Conservation (phyloP, 2,113 vertebrate species). For the Semnornis frantzii region DNA sequence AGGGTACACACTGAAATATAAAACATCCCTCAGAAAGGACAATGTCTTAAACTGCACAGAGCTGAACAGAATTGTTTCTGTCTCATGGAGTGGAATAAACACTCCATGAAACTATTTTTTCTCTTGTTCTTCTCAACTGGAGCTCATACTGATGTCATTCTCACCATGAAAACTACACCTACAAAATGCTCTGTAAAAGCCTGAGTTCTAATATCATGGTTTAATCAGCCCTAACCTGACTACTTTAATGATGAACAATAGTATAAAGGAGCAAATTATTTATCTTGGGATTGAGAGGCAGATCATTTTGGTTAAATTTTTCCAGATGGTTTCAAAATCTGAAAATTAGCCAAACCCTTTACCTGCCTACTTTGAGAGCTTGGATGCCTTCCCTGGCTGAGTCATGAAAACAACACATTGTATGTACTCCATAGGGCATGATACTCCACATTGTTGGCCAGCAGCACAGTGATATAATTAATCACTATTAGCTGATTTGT, state of each 20-base stretch:
- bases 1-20: not conserved
- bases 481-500: not conserved
- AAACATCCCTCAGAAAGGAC: conserved; percentile 10
- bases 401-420: conserved; percentile 25
- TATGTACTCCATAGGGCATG: not conserved
- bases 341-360: conserved; percentile 59
- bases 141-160: not conserved
- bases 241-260: conserved; percentile 79
- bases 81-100: not conserved
- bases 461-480: conserved; percentile 35
- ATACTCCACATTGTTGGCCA: not conserved
- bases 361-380: conserved; percentile 69
- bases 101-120: not conserved
- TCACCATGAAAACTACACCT: not conserved
- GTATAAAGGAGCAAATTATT: conserved; percentile 79
- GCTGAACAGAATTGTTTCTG: not conserved
- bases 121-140: not conserved
- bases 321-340: conserved; percentile 72
- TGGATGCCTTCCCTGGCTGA: conserved; percentile 23
- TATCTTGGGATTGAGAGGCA: conserved; percentile 78
- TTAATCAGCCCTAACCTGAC: conserved; percentile 72
- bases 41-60: not conserved
- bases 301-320: conserved; percentile 79
- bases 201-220: conserved; percentile 50
- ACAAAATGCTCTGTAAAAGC: conserved; percentile 22